Percentiles rank a stretch among this genome's conserved stretches.
Conservation (phyloP, 2,888 invertebrate genomes). For the Parelbella ahira region DNA sequence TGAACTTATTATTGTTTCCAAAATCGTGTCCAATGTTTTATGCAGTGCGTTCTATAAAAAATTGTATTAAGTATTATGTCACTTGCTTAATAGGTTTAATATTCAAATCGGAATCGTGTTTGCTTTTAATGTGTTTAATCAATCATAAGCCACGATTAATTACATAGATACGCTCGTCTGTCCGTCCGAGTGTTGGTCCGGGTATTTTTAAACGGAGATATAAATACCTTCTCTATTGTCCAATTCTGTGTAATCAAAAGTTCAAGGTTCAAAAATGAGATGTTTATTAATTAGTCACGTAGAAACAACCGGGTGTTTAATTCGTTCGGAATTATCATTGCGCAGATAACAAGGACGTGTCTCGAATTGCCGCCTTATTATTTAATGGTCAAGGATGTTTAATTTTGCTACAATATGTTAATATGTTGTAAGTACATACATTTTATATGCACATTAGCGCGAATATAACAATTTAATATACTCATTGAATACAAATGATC, state of each 20-base stretch:
- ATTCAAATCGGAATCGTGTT: conserved; percentile 77
- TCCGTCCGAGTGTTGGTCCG: conserved; percentile 51
- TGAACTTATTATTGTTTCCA: conserved; percentile 70
- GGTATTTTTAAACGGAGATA: conserved; percentile 58
- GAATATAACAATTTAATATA: no score
- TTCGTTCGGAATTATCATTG: conserved; percentile 51
- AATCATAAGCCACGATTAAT: conserved; percentile 78
- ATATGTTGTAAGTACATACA: conserved; percentile 6
- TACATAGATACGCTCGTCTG: conserved; percentile 71
- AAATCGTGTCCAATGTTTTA: conserved; percentile 63
- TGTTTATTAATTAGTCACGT: conserved; percentile 74
- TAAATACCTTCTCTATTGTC: conserved; percentile 69
- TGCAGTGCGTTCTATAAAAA: conserved; percentile 64
- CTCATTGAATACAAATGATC: no score
- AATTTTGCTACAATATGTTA: conserved; percentile 25
- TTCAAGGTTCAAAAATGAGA: conserved; percentile 69
- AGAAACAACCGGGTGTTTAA: conserved; percentile 58
- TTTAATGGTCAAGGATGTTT: conserved; percentile 34
- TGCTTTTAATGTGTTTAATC: conserved; percentile 76
- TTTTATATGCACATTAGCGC: neutral
- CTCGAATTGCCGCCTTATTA: conserved; percentile 40
- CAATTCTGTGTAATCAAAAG: conserved; percentile 67
- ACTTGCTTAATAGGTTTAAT: conserved; percentile 71
- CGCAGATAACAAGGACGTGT: conserved; percentile 57
- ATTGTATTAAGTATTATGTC: conserved; percentile 76